Evolutionary conservation across 1,140 invertebrate species (phyloP), one percentile per base, ranked within the genome.

Genomic region (Eueides isabella): DNA sequence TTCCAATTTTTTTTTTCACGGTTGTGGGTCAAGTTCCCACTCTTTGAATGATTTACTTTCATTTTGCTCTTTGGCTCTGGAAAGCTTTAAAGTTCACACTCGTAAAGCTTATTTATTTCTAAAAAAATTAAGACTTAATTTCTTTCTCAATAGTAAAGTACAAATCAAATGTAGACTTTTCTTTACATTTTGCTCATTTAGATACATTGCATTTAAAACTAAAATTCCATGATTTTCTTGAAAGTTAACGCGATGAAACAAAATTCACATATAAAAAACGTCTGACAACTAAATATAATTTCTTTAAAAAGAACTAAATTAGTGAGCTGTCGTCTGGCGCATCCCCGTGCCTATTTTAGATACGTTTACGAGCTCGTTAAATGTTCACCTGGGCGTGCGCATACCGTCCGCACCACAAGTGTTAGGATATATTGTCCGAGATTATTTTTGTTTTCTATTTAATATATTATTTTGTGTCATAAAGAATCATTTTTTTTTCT

Each of bases 281-380:
- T 12, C 26, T 63, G 61, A 19, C 30, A 31, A 5, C 61, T 30
- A 30, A 63, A 63, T n/a, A 63, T 63, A 63, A 63, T 31, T 63
- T 71, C 35, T 62, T 29, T 61, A 63, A 71, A 63, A 72, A 29
- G n/a, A 64, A 68, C 68, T 61, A 76, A 76, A 76, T 72, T 67
- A 70, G 29, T 61, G 35, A 66, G 67, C 72, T 77, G 76, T 74
- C 76, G 35, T 31, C 73, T 62, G 23, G 74, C 74, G 75, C 72
- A 74, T 83, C 76, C 41, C 72, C 67, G 71, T 74, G 78, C 78
- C 85, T 86, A 85, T 86, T 88, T 87, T 76, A 79, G 80, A 71
- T 71, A 75, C 76, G 19, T 88, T 86, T 85, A 88, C 82, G 77
- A 81, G 41, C 70, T 81, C 81, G 78, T 85, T 82, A 69, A 86